Percentiles rank a stretch among this genome's conserved stretches.
Evolutionary conservation across 2,888 invertebrate genomes (phyloP).

Genomic region (Ophion obscuratus): DNA sequence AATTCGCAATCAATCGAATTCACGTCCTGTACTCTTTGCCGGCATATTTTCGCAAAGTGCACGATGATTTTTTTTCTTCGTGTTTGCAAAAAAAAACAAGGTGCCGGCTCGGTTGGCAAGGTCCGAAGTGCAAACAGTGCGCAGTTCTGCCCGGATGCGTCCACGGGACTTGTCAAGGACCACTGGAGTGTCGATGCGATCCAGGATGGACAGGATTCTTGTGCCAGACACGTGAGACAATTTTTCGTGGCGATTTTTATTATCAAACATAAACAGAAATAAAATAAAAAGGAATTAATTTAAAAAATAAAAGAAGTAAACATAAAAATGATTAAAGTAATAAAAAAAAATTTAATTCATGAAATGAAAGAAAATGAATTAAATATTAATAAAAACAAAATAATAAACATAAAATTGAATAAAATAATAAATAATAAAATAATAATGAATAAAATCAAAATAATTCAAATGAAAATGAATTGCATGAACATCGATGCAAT

Average conservation of each 20-base stretch:
- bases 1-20: not conserved
- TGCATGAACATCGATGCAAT: too few species aligned
- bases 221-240: constrained; percentile 93
- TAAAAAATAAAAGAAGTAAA: too few species aligned
- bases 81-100: constrained; percentile 82
- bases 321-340: too few species aligned
- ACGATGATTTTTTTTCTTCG: not conserved
- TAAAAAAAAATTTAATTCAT: too few species aligned
- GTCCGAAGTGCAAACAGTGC: constrained; percentile 93
- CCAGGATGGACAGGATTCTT: constrained; percentile 96
- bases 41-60: not conserved
- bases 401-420: too few species aligned
- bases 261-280: not conserved
- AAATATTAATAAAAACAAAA: too few species aligned
- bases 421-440: too few species aligned
- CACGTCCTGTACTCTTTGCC: not conserved
- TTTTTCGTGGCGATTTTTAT: not conserved
- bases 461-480: too few species aligned
- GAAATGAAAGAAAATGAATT: too few species aligned
- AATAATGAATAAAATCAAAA: too few species aligned
- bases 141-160: constrained; percentile 95
- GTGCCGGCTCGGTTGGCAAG: constrained; percentile 96
- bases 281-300: not conserved
- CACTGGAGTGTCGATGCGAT: constrained; percentile 95
- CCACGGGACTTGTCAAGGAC: constrained; percentile 95